Conservation (phyloP, 1,140 invertebrate species). For the Maniola jurtina region DNA sequence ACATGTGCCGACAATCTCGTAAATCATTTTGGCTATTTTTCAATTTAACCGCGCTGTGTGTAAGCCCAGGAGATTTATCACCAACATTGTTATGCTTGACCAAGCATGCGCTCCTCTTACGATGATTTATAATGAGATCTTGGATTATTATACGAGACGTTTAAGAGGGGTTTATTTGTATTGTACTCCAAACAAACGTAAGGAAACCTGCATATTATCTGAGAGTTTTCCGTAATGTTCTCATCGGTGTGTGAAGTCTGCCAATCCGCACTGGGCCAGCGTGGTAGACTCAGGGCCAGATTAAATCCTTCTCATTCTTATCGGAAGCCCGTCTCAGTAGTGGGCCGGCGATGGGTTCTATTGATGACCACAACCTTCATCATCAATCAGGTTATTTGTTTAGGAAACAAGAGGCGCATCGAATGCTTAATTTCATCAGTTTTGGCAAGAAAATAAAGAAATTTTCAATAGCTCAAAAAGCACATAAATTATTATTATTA, state of each 20-base stretch:
- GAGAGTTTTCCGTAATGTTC: no score
- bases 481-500: no score
- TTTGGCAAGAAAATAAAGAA: no score
- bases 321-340: no score
- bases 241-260: no score
- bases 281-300: no score
- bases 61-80: conserved; percentile 10
- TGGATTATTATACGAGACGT: background rate
- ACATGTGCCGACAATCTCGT: conserved; percentile 7
- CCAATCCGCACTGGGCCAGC: no score
- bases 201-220: no score
- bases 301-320: no score
- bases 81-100: conserved; percentile 9
- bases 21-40: conserved; percentile 12
- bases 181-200: background rate
- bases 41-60: conserved; percentile 6
- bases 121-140: conserved; percentile 5
- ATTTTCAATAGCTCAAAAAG: no score
- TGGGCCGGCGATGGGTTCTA: no score
- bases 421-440: no score
- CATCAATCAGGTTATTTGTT: conserved; percentile 39
- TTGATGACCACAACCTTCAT: conserved; percentile 18
- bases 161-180: background rate
- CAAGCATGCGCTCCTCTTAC: conserved; percentile 4
- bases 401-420: conserved; percentile 5